Conservation (phyloP, 2,797 vertebrate genomes). For the Poeciliopsis gracilis region DNA sequence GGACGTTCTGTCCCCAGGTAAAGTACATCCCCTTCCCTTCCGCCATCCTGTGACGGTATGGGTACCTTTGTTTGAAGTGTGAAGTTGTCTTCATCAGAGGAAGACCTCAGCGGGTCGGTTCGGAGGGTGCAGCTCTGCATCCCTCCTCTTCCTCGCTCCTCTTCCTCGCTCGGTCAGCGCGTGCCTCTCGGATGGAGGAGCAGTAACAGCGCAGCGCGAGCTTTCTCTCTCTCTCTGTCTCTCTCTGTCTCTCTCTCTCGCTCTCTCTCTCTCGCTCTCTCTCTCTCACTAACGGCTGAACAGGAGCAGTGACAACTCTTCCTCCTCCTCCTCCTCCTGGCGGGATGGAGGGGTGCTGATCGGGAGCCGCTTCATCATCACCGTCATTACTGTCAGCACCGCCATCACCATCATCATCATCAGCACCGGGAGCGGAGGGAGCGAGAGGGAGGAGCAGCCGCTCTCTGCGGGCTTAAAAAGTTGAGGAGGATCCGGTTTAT, state of each 20-base stretch:
- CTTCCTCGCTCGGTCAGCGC: slow-evolving; percentile 13
- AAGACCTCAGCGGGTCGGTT: slow-evolving; percentile 1
- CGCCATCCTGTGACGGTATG: neutral
- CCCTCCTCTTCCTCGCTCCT: neutral
- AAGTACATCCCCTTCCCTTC: neutral
- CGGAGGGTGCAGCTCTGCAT: slow-evolving; percentile 16
- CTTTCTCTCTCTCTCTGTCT: slow-evolving; percentile 20
- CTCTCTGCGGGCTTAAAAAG: slow-evolving; percentile 54
- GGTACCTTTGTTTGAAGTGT: neutral
- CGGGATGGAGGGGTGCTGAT: slow-evolving; percentile 41
- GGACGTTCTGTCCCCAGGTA: neutral
- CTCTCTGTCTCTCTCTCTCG: slow-evolving; percentile 22
- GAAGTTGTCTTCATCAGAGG: neutral
- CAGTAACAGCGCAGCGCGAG: slow-evolving; percentile 19
- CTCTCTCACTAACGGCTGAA: slow-evolving; percentile 21
- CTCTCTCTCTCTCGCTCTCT: slow-evolving; percentile 18
- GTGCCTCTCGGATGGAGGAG: slow-evolving; percentile 18
- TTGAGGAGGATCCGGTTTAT: slow-evolving; percentile 50
- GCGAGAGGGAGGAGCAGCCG: slow-evolving; percentile 15
- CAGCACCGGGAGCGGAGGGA: slow-evolving; percentile 6
- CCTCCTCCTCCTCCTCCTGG: slow-evolving; percentile 31
- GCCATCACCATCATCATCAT: slow-evolving; percentile 11
- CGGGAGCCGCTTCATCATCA: slow-evolving; percentile 39
- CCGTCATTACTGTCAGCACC: neutral
- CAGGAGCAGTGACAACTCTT: slow-evolving; percentile 21